Conservation (phyloP, 2,113 vertebrate genomes). For the Parotia lawesii region DNA sequence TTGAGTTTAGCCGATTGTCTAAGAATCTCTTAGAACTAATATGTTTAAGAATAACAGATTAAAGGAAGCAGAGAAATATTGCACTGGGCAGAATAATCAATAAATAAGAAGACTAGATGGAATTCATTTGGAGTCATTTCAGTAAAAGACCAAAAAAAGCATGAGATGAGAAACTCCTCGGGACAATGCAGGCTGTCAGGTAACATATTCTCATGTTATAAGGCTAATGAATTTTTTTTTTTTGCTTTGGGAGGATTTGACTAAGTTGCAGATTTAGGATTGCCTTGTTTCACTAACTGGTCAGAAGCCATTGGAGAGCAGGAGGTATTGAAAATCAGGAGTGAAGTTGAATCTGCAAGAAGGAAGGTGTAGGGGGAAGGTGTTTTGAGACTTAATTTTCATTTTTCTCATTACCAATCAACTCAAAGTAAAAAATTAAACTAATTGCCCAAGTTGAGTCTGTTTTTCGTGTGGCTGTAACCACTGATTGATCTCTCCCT, state of each 20-base stretch:
- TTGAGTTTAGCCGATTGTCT: background rate
- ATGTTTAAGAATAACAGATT: background rate
- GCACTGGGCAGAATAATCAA: background rate
- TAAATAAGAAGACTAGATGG: background rate
- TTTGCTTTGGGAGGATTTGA: background rate
- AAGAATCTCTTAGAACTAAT: background rate
- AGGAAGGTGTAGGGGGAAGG: background rate
- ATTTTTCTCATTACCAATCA: background rate
- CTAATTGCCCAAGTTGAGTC: background rate
- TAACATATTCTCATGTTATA: background rate
- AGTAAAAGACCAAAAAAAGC: background rate
- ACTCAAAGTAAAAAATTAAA: background rate
- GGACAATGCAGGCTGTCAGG: background rate
- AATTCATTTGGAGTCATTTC: background rate
- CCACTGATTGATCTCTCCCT: fast-evolving
- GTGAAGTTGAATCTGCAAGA: background rate
- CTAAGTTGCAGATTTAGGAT: background rate
- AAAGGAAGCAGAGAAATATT: background rate
- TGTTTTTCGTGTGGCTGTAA: background rate
- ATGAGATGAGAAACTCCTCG: background rate
- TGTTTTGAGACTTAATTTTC: background rate
- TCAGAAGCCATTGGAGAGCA: background rate
- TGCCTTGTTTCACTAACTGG: background rate
- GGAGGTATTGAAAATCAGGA: background rate
- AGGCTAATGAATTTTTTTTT: background rate